Percentiles rank a stretch among this genome's conserved stretches.
These are phyloP conservation scores for Caenorhabditis angaria DNA, from an alignment of 2,888 invertebrate genomes.

Conservation along the genomic window DNA sequence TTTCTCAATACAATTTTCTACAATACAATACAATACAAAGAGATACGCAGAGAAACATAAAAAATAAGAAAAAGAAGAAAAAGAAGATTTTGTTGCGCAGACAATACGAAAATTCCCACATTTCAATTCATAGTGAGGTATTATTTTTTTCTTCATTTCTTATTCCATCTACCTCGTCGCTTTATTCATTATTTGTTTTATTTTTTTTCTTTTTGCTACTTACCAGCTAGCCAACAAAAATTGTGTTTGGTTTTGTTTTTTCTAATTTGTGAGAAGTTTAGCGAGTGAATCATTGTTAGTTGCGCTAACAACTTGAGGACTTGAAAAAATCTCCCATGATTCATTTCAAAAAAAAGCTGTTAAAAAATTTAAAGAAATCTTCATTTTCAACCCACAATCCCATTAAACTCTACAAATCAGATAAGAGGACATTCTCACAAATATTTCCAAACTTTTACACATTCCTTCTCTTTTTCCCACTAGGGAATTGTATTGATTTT, in stretches of 20 bases:
- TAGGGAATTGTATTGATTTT: background rate
- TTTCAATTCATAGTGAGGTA: slow-evolving; percentile 2
- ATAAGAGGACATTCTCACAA: background rate
- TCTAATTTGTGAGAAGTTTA: background rate
- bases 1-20: too few species aligned
- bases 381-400: too few species aligned
- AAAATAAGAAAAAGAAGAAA: too few species aligned
- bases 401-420: background rate
- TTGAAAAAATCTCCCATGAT: too few species aligned
- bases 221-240: background rate
- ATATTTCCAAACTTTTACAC: background rate
- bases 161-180: slow-evolving; percentile 4
- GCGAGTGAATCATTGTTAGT: too few species aligned
- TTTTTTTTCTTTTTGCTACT: background rate
- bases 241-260: background rate
- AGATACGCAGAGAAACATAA: too few species aligned
- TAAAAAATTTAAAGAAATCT: too few species aligned
- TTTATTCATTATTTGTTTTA: slow-evolving; percentile 2
- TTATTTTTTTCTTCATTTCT: slow-evolving; percentile 2
- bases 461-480: background rate
- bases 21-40: too few species aligned
- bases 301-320: too few species aligned
- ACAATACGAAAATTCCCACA: slow-evolving; percentile 1
- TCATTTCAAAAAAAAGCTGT: too few species aligned
- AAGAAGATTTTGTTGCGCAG: too few species aligned